These are phyloP conservation scores for Pachypanchax playfairii DNA, from an alignment of 2,113 vertebrate species.

Conservation along the genomic window DNA sequence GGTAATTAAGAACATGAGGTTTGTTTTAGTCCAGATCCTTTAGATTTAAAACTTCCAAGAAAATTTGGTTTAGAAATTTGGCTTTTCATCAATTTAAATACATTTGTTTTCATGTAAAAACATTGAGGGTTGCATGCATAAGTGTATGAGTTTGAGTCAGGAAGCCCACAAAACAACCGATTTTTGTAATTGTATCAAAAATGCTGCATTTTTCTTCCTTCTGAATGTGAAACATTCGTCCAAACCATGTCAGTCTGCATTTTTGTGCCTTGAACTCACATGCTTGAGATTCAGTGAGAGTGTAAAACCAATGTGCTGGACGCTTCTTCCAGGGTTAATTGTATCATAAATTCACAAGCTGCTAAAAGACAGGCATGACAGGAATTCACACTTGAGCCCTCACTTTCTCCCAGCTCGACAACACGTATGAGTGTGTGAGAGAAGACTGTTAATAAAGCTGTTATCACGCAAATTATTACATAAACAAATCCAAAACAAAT, in stretches of 20 bases:
- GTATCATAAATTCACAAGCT: conserved; percentile 77
- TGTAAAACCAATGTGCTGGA: conserved; percentile 61
- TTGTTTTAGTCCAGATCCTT: too few relatives aligned
- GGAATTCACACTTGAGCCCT: conserved; percentile 77
- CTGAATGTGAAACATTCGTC: conserved; percentile 1
- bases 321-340: conserved; percentile 69
- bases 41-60: too few relatives aligned
- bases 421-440: conserved; percentile 20
- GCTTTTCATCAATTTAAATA: too few relatives aligned
- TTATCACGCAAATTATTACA: not conserved
- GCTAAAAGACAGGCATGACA: conserved; percentile 72
- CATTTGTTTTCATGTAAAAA: too few relatives aligned
- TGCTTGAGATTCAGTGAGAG: conserved; percentile 35
- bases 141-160: not conserved
- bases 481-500: conserved; percentile 1
- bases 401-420: conserved; percentile 54
- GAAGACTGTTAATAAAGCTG: not conserved
- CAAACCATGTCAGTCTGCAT: conserved; percentile 8
- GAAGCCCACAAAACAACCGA: not conserved
- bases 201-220: not conserved
- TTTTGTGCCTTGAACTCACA: conserved; percentile 37
- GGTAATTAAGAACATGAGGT: too few relatives aligned
- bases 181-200: too few relatives aligned
- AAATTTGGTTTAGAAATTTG: too few relatives aligned
- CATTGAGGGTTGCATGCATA: not conserved